Percentiles rank a stretch among this genome's conserved stretches.
Conservation (phyloP, 2,113 vertebrate species). For the Leptocoma aspasia region DNA sequence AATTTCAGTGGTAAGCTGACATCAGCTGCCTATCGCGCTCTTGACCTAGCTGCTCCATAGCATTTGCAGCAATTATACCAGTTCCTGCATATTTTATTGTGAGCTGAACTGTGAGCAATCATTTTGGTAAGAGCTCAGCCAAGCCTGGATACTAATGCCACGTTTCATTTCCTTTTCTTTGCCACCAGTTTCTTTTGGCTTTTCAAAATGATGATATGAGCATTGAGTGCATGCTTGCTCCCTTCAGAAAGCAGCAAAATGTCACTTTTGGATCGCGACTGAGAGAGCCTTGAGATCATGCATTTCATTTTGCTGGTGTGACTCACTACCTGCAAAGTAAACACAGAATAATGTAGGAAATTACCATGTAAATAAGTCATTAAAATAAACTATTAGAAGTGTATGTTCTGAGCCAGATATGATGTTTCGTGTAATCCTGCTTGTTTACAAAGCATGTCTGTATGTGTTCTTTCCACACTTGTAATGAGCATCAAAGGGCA, state of each 20-base stretch:
- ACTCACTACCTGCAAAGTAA: not conserved
- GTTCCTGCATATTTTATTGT: not conserved
- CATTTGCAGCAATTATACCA: not conserved
- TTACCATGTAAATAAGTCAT: not conserved
- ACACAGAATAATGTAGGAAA: not conserved
- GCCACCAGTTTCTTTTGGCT: not conserved
- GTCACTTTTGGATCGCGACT: accelerated
- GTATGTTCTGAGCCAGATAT: not conserved
- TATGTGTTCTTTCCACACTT: not conserved
- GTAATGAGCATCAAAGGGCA: not conserved
- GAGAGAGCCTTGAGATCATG: not conserved
- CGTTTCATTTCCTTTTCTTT: not conserved
- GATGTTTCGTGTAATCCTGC: not conserved
- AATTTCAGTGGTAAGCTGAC: not conserved
- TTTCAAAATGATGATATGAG: not conserved
- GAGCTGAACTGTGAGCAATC: not conserved
- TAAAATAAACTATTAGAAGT: not conserved
- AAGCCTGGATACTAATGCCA: not conserved
- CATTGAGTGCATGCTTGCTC: accelerated
- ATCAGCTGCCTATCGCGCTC: not conserved
- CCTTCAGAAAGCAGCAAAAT: not conserved
- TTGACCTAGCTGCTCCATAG: conserved; percentile 15
- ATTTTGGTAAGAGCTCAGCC: not conserved
- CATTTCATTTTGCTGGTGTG: not conserved
- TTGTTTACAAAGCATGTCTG: not conserved